A percentile compares a stretch with the other conserved stretches of the same genome.
Conservation (phyloP, 1,140 invertebrate genomes). For the Euura lappo region DNA sequence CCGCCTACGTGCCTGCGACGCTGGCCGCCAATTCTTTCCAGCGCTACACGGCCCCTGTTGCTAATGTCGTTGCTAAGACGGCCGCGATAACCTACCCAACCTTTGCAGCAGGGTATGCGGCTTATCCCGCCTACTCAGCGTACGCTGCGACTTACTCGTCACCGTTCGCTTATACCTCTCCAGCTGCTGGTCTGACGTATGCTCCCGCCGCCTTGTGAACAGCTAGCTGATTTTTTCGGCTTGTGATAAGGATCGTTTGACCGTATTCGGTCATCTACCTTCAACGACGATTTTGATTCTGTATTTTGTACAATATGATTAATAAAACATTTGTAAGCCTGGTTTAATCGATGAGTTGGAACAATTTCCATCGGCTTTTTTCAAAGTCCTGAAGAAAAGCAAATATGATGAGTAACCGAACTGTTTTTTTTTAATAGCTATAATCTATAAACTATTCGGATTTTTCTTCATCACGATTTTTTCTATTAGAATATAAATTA, state of each 20-base stretch:
- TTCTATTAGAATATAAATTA: no score
- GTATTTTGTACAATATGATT: background rate
- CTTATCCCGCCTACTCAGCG: slow-evolving; percentile 49
- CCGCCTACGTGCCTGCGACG: slow-evolving; percentile 8
- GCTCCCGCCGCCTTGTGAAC: slow-evolving; percentile 38
- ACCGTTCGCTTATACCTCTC: slow-evolving; percentile 46
- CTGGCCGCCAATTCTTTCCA: slow-evolving; percentile 20
- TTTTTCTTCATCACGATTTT: no score
- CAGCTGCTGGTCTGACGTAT: slow-evolving; percentile 43
- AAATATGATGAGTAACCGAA: no score
- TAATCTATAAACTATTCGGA: no score
- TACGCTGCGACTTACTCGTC: slow-evolving; percentile 49
- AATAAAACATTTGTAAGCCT: background rate
- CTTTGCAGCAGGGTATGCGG: slow-evolving; percentile 9
- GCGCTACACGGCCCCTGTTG: slow-evolving; percentile 26
- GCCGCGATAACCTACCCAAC: slow-evolving; percentile 38
- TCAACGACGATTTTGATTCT: background rate
- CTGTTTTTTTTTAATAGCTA: no score
- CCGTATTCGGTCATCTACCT: background rate
- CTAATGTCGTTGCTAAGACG: slow-evolving; percentile 19
- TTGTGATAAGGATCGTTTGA: no score
- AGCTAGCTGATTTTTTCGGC: no score
- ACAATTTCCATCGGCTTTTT: no score
- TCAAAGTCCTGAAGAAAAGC: no score
- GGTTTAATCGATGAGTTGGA: background rate